Conservation (phyloP, 2,888 invertebrate genomes). For the Acrobasis suavella region DNA sequence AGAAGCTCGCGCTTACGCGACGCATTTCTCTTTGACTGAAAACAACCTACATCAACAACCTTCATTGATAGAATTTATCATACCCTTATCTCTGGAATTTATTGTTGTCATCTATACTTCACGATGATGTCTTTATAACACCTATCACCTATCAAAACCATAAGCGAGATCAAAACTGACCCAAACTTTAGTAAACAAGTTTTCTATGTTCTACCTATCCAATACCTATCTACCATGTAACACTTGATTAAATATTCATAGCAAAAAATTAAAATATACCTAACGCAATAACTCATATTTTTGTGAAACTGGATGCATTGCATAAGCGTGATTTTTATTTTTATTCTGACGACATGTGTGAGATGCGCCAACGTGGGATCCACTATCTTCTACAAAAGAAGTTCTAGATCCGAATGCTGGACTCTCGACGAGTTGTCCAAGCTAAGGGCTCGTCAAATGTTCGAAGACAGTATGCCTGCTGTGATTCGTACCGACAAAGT, state of each 20-base stretch:
- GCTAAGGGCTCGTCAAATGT: conserved; percentile 59
- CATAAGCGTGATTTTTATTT: conserved; percentile 11
- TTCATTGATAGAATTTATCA: neutral
- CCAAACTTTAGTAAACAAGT: conserved; percentile 2
- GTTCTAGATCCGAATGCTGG: conserved; percentile 56
- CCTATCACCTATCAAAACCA: conserved; percentile 2
- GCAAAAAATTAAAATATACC: too few species aligned
- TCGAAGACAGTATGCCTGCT: conserved; percentile 57
- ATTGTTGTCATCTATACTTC: neutral
- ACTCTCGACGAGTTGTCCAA: conserved; percentile 59
- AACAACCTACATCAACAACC: neutral
- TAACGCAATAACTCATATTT: neutral
- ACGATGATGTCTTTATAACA: conserved; percentile 1
- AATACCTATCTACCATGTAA: too few species aligned
- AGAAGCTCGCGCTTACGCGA: too few species aligned
- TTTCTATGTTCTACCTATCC: neutral
- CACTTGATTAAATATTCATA: too few species aligned
- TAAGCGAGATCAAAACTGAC: too few species aligned
- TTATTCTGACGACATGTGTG: conserved; percentile 11
- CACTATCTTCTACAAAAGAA: conserved; percentile 56
- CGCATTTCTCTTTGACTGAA: too few species aligned
- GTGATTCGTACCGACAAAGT: conserved; percentile 54
- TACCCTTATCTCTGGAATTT: too few species aligned
- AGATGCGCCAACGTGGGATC: conserved; percentile 54
- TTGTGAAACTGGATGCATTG: conserved; percentile 11